Conservation (phyloP, 2,797 vertebrate genomes). For the Australoheros facetus region DNA sequence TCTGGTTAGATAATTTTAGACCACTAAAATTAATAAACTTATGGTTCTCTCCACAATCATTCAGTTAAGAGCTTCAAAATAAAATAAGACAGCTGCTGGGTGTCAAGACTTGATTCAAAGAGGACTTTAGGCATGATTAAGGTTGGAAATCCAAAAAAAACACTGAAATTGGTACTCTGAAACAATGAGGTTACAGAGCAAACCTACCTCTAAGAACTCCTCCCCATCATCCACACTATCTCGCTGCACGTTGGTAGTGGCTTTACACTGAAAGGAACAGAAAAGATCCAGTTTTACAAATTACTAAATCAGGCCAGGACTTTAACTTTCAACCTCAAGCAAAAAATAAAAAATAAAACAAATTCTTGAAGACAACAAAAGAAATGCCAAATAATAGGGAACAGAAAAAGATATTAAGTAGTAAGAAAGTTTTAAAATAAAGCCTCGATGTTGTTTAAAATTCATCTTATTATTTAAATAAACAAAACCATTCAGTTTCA, state of each 20-base stretch:
- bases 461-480: not conserved
- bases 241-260: conserved; percentile 12
- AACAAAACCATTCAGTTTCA: not conserved
- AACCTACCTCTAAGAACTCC: conserved; percentile 70
- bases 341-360: not conserved
- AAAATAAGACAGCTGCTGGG: not conserved
- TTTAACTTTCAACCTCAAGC: not conserved
- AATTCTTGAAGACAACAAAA: not conserved
- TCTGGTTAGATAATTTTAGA: not conserved
- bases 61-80: not conserved
- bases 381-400: not conserved
- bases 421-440: not conserved
- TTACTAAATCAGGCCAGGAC: not conserved
- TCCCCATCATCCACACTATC: conserved; percentile 47
- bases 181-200: not conserved
- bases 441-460: not conserved
- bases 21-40: not conserved
- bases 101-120: not conserved
- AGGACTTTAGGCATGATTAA: not conserved
- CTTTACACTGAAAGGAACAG: conserved; percentile 42
- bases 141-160: not conserved
- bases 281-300: not conserved
- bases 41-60: not conserved
- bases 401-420: not conserved
- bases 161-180: not conserved